These are phyloP conservation scores for Osmoderma eremita DNA, from an alignment of 2,888 invertebrate species.

Conservation along the genomic window DNA sequence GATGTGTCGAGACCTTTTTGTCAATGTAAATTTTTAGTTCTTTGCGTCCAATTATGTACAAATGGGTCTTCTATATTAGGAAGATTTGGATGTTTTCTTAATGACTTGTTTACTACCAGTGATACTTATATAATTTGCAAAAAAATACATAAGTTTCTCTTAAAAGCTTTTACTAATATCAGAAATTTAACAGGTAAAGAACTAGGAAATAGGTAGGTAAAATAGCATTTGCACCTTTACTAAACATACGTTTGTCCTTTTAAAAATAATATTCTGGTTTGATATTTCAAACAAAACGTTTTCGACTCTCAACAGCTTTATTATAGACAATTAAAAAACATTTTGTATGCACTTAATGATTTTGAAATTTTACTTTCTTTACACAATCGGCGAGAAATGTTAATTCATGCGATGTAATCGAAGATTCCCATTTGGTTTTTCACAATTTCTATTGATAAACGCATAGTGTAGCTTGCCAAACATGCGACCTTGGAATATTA, in stretches of 20 bases:
- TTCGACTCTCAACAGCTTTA: too few relatives aligned
- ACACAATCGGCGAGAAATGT: conserved; percentile 8
- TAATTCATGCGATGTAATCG: conserved; percentile 12
- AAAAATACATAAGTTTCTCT: too few relatives aligned
- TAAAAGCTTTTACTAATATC: not conserved
- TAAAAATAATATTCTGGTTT: too few relatives aligned
- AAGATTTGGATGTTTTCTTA: not conserved
- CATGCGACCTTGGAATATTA: not conserved
- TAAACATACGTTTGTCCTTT: too few relatives aligned
- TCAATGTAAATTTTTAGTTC: not conserved
- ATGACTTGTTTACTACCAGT: not conserved
- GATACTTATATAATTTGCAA: too few relatives aligned
- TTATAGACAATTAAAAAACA: too few relatives aligned
- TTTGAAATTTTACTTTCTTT: too few relatives aligned
- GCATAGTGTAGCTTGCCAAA: not conserved
- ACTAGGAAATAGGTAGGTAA: too few relatives aligned
- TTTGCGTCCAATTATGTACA: conserved; percentile 4
- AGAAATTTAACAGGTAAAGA: too few relatives aligned
- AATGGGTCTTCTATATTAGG: not conserved
- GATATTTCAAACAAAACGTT: too few relatives aligned
- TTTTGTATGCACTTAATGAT: too few relatives aligned
- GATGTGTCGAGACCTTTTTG: not conserved
- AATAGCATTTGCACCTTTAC: too few relatives aligned
- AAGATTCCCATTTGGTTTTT: conserved; percentile 8
- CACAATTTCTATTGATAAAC: conserved; percentile 4